These are phyloP conservation scores for Pluvianellus socialis DNA, from an alignment of 2,113 vertebrate species.

Conservation along the genomic window DNA sequence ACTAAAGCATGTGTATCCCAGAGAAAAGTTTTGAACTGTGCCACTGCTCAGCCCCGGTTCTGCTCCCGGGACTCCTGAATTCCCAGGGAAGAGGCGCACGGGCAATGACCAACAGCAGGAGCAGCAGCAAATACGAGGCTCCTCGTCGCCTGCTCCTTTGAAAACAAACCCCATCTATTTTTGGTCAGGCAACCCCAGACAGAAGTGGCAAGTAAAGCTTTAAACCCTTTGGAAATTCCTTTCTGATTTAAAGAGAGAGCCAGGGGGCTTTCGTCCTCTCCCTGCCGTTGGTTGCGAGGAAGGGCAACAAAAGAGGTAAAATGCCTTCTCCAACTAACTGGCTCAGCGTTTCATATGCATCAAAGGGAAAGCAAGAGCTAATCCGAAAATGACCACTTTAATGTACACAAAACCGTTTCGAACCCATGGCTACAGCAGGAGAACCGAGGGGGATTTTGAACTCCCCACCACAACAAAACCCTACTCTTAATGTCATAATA, in stretches of 20 bases:
- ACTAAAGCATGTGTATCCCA: neutral
- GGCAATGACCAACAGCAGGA: neutral
- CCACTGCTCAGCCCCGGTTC: neutral
- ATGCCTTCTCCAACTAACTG: conserved; percentile 69
- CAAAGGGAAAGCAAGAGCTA: conserved; percentile 66
- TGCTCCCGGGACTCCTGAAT: neutral
- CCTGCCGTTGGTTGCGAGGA: conserved; percentile 9
- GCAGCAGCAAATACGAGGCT: neutral
- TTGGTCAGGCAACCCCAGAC: conserved; percentile 54
- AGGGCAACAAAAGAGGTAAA: conserved; percentile 70
- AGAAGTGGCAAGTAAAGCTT: conserved; percentile 46
- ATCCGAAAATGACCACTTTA: conserved; percentile 65
- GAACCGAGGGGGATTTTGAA: conserved; percentile 55
- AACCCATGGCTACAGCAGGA: conserved; percentile 65
- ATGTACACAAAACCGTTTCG: conserved; percentile 61
- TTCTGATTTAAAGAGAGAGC: conserved; percentile 39
- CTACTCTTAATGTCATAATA: conserved; percentile 71
- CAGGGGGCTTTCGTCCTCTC: conserved; percentile 49
- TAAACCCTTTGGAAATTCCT: conserved; percentile 65
- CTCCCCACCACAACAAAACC: conserved; percentile 53
- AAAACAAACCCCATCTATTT: conserved; percentile 70
- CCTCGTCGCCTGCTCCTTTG: conserved; percentile 46
- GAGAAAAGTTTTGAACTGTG: neutral
- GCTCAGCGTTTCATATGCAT: conserved; percentile 54
- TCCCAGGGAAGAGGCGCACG: neutral